Base-by-base conservation (phyloP, 2,888 invertebrate species). In the Ophion obscuratus region DNA sequence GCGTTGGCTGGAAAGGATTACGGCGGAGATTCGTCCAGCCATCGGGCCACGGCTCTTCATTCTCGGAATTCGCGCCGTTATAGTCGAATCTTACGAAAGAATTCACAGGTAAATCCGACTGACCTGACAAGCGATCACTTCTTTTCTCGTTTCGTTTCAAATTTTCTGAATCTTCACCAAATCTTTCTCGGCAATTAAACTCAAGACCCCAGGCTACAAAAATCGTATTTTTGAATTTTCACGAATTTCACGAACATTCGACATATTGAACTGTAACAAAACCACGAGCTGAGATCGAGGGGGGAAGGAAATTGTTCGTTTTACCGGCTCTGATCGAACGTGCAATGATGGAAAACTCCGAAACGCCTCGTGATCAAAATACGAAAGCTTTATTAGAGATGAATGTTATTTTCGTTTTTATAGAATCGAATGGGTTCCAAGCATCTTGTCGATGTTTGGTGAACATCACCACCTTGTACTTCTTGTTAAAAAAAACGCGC, bases 21-120 rank as follows among this genome's bases (percentile, higher is more conserved):
- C 93, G 99, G 99, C 0, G 98, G 98, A 0, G 99, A 99, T 0
- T 99, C 99, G 0, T 99, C 99, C 74, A 95, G 99, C 24, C 99
- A 99, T 94, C 99, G 99, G 99, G 99, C 99, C 0, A 99, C 99
- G 99, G 84, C 99, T 99, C 0, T 98, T 96, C 94, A 95, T 99
- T 79, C 94, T 98, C 96, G 98, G 98, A 67, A 97, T 99, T 78
- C 96, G 96, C 91, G 99, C 99, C 0, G 98, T 99, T 14, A 98
- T 99, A 89, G 99, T 99, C 0, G 99, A 99, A 93, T 99, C 99
- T 0, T 99, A 98, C 93, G 99, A 99, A 94, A 96, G 99, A 73
- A 99, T 99, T 92, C 99, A 99, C 94, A 97, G 93, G 90, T 92
- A 62, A 31, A 57, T 86, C 76, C 4, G 5, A 9, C 36, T 0